Conservation (phyloP, 2,113 vertebrate genomes). For the human (Homo sapiens) region DNA sequence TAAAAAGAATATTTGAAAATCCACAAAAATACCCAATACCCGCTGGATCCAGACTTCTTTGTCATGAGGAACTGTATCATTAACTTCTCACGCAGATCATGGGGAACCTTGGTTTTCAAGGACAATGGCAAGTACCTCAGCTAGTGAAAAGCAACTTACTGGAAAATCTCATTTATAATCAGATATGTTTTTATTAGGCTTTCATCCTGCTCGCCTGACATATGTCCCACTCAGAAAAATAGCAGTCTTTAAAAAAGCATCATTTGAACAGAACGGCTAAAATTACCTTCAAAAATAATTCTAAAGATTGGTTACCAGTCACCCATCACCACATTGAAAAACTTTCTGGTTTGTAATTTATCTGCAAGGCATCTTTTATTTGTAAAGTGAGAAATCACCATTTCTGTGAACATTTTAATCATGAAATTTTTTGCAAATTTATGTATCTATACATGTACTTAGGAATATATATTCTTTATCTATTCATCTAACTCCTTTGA, state of each 20-base stretch:
- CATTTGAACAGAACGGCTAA: constrained; percentile 65
- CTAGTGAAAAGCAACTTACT: constrained; percentile 75
- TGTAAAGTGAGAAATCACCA: constrained; percentile 17
- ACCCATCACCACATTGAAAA: constrained; percentile 1
- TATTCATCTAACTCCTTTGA: constrained; percentile 18
- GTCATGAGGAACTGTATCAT: constrained; percentile 37
- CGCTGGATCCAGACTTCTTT: constrained; percentile 13
- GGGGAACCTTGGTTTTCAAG: constrained; percentile 72
- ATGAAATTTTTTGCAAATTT: neutral
- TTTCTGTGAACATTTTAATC: constrained; percentile 36
- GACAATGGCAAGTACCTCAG: constrained; percentile 58
- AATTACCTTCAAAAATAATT: constrained; percentile 67
- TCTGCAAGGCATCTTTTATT: constrained; percentile 33
- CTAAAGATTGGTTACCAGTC: constrained; percentile 50
- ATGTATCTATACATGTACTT: neutral
- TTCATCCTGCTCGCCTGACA: constrained; percentile 71
- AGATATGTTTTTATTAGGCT: constrained; percentile 78
- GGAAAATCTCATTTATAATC: constrained; percentile 81
- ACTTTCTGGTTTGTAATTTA: constrained; percentile 34
- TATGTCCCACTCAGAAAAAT: constrained; percentile 71
- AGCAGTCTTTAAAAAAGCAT: constrained; percentile 65
- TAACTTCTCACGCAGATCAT: constrained; percentile 55
- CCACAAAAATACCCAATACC: constrained; percentile 29
- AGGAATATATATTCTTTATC: neutral
- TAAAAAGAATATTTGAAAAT: constrained; percentile 46